Evolutionary conservation across 2,797 vertebrate genomes (phyloP).

Genomic region (Sorex maritimensis): DNA sequence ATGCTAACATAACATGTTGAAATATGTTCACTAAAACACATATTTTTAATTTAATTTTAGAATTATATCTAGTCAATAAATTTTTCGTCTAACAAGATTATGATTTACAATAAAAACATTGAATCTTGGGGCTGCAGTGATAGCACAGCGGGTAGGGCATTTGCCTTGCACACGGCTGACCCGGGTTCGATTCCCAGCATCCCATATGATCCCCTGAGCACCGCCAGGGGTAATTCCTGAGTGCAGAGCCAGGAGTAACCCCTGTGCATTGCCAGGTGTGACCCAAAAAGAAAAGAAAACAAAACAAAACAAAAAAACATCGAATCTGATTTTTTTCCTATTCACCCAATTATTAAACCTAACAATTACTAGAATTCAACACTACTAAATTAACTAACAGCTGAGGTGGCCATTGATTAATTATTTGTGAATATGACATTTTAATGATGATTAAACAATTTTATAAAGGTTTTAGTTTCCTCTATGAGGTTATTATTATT

Average conservation of each 20-base stretch:
- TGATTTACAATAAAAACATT: background rate
- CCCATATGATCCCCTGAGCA: too few species aligned
- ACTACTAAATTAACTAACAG: constrained; percentile 44
- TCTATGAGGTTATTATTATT: constrained; percentile 62
- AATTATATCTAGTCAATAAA: constrained; percentile 31
- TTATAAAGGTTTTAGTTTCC: constrained; percentile 63
- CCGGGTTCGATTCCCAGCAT: too few species aligned
- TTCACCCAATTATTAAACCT: constrained; percentile 45
- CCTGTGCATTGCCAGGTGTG: too few species aligned
- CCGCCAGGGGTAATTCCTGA: too few species aligned
- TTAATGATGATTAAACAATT: constrained; percentile 64
- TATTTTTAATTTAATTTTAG: background rate
- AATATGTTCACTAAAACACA: constrained; percentile 50
- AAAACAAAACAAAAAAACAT: background rate
- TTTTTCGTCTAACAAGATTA: constrained; percentile 42
- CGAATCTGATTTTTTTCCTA: constrained; percentile 38
- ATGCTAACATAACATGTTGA: constrained; percentile 13
- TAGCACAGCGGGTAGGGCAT: too few species aligned
- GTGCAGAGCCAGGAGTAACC: too few species aligned
- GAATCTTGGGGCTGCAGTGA: background rate
- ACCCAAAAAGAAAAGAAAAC: too few species aligned
- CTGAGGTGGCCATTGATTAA: constrained; percentile 41
- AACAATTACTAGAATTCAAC: constrained; percentile 54
- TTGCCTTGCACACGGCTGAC: too few species aligned
- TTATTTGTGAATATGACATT: constrained; percentile 74